Conservation (phyloP, 2,113 vertebrate genomes). For the Sterrhoptilus dennistouni region DNA sequence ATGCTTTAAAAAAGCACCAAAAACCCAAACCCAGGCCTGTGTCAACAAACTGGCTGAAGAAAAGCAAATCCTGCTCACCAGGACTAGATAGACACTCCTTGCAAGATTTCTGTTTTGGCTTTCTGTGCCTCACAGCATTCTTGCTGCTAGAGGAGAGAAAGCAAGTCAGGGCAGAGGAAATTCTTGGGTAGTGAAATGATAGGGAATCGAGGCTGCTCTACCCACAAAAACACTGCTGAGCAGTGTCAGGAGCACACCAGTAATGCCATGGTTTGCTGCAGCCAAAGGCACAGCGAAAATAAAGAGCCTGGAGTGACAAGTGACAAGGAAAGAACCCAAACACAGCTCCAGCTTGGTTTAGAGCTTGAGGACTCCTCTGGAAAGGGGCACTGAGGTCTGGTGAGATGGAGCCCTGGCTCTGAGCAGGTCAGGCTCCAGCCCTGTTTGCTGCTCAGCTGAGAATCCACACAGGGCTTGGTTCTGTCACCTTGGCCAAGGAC, state of each 20-base stretch:
- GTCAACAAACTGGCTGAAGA: neutral
- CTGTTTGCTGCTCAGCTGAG: neutral
- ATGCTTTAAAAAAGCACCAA: neutral
- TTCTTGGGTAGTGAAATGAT: conserved; percentile 44
- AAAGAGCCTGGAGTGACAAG: neutral
- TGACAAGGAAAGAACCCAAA: neutral
- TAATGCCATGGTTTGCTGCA: neutral
- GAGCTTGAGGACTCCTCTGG: neutral
- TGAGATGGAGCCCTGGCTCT: rapidly evolving
- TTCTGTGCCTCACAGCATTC: conserved; percentile 1
- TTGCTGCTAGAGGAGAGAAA: neutral
- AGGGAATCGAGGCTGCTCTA: neutral
- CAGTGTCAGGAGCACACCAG: neutral
- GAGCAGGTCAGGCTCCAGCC: neutral
- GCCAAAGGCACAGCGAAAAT: neutral
- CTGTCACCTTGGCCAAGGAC: neutral
- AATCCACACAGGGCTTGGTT: neutral
- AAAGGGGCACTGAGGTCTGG: neutral
- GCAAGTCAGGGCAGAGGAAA: conserved; percentile 43
- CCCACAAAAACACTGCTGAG: conserved; percentile 30
- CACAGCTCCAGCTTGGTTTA: rapidly evolving
- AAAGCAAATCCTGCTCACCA: neutral
- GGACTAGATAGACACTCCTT: neutral
- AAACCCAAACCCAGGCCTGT: neutral
- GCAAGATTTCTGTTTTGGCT: neutral